Evolutionary conservation across 2,888 invertebrate genomes (phyloP), one percentile per base, ranked within the genome.

Genomic region (Eristalis intricaria): DNA sequence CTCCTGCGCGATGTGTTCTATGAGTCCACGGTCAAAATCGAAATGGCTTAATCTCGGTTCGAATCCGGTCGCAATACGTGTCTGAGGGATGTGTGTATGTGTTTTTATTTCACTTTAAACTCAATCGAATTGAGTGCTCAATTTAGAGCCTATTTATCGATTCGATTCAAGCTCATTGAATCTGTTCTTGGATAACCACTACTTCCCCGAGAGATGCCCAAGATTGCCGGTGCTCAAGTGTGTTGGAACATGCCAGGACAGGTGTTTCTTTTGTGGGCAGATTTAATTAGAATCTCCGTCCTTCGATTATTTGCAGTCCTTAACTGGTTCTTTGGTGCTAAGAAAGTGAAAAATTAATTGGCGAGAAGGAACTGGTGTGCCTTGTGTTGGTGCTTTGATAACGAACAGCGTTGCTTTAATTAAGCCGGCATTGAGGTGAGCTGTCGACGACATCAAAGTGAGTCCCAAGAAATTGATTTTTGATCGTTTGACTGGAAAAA

Each of bases 41-140:
- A 69, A 68, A 63, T 69, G 68, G 40, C 43, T 77, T 69, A 19
- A 61, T 43, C 61, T 43, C 43, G 78, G 35, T 35, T 32, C 22
- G 43, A 23, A 70, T 70, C 69, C 75, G 76, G n/a, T 64, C 43
- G 22, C 22, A 50, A 32, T 74, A 15, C 65, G 32, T 15, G 50
- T 70, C 35, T 11, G 23, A 15, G 38, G n/a, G 13, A 23, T 11
- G 8, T 13, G n/a, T 23, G 19, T 50, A 29, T 11, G 32, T 58
- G 11, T 2, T 13, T 3, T 35, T 56, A 56, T 4, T 43, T 43
- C 15, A n/a, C 15, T 50, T 50, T 50, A 19, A 19, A 5, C 15
- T 2, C n/a, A 50, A 50, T 50, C 50, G 50, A 66, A 64, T 38
- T 23, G 23, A 2, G 35, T 29, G 23, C 13, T 22, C 50, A 64